These are phyloP conservation scores for Zele albiditarsus DNA, from an alignment of 2,888 invertebrate species.

Conservation along the genomic window DNA sequence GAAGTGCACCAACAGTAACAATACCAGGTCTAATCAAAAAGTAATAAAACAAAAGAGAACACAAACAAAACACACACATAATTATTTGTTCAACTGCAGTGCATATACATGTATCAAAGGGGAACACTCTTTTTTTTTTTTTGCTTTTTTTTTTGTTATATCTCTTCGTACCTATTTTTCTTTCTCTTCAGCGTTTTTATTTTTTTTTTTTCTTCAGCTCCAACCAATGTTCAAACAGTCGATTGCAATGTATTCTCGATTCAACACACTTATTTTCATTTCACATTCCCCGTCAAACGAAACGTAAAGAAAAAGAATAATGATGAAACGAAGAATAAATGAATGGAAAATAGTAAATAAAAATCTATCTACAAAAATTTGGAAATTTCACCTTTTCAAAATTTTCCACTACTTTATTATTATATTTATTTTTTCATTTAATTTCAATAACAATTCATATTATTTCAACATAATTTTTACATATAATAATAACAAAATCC, in stretches of 20 bases:
- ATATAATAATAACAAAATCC: no score
- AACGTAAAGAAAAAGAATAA: background rate
- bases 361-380: no score
- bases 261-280: background rate
- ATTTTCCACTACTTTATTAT: background rate
- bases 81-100: background rate
- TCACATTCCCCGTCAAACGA: background rate
- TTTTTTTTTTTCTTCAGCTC: background rate
- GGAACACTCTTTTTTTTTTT: background rate
- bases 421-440: background rate
- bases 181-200: background rate
- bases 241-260: background rate
- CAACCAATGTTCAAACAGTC: background rate
- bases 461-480: no score
- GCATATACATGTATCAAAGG: background rate
- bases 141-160: background rate
- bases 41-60: background rate
- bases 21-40: conserved; percentile 5
- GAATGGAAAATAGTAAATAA: background rate
- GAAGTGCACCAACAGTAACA: conserved; percentile 18
- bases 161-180: conserved; percentile 10
- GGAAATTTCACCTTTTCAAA: no score
- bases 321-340: background rate
- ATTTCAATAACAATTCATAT: no score
- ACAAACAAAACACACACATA: background rate